Base-by-base conservation (phyloP, 53 echinoderm and acorn worm genomes). In the Zoroaster sp. region DNA sequence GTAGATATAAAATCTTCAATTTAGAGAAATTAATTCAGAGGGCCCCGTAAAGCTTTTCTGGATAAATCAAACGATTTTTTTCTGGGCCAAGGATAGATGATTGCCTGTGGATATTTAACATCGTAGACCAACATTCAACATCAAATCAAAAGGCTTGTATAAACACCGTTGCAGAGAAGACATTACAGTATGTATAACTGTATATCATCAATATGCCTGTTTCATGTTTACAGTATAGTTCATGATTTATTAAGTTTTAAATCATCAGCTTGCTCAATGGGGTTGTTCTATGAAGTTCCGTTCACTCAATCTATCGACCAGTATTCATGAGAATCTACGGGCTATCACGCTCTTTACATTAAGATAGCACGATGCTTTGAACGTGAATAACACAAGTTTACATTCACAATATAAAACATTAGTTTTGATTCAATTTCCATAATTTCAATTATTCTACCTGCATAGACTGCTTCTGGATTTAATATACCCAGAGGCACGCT, bases 11-110 rank as follows among this genome's bases (percentile, higher is more conserved):
- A 36, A 54, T 78, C 78, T 59, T 78, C 78, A 78, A 38, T 63
- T 52, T 46, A 20, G 33, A 17, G 12, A 77, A 77, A 63, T 78
- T 78, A 59, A 78, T 78, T 78, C 63, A 38, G 55, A 78, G 37
- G 35, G 20, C 78, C 40, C 21, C 1, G 3, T 9, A 63, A 45
- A 76, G 30, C 35, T 47, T 30, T 76, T 76, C 52, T n/a, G n/a
- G n/a, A n/a, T n/a, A n/a, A n/a, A n/a, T n/a, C n/a, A n/a, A n/a
- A n/a, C n/a, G n/a, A 52, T 46, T 14, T 46, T 52, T 76, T 37
- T 23, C 39, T 7, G 37, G 78, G 78, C 78, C 78, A 78, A 38
- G 78, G 78, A 36, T 78, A 78, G 37, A 55, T 15, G 18, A 36
- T 28, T n/a, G 35, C 49, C 28, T 38, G 20, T 53, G 37, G 38